phyloP scores from a whole-genome alignment of 2,888 invertebrate genomes.

The Plemyria rubiginata region DNA sequence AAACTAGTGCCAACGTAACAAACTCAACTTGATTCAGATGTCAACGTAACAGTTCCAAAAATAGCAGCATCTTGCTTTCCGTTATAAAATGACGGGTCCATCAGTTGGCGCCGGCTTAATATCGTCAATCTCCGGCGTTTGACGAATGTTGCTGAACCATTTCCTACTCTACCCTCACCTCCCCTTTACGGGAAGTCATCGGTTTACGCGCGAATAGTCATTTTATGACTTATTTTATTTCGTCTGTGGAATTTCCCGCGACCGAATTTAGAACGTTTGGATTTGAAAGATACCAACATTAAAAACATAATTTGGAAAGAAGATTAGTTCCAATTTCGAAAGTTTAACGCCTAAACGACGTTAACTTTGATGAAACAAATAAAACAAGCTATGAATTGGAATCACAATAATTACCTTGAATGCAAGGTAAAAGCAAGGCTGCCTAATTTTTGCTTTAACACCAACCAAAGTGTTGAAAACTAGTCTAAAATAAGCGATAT shows the following conservation, averaged over 20 bases:
- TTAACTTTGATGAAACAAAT: constrained; percentile 22
- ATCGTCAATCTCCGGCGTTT: constrained; percentile 63
- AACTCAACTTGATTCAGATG: constrained; percentile 31
- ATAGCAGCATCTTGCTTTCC: constrained; percentile 35
- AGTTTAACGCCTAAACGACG: constrained; percentile 18
- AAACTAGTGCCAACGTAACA: constrained; percentile 28
- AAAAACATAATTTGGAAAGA: constrained; percentile 19
- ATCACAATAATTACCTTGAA: constrained; percentile 79
- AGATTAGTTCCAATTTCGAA: constrained; percentile 20
- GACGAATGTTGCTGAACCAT: constrained; percentile 51
- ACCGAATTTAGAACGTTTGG: constrained; percentile 28
- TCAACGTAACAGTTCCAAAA: constrained; percentile 31
- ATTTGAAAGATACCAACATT: constrained; percentile 17
- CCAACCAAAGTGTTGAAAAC: constrained; percentile 22
- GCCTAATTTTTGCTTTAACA: constrained; percentile 24
- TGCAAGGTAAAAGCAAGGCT: constrained; percentile 62
- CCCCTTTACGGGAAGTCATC: constrained; percentile 53
- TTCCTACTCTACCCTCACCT: constrained; percentile 42
- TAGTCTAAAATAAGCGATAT: constrained; percentile 19
- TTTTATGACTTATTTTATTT: constrained; percentile 47
- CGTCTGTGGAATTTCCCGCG: constrained; percentile 37
- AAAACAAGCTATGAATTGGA: constrained; percentile 41
- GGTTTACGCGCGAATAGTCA: constrained; percentile 53
- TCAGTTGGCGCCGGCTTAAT: constrained; percentile 52
- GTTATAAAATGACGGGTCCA: constrained; percentile 34